Evolutionary conservation across 2,797 vertebrate species (phyloP).

Genomic region (Rhynchotus rufescens): DNA sequence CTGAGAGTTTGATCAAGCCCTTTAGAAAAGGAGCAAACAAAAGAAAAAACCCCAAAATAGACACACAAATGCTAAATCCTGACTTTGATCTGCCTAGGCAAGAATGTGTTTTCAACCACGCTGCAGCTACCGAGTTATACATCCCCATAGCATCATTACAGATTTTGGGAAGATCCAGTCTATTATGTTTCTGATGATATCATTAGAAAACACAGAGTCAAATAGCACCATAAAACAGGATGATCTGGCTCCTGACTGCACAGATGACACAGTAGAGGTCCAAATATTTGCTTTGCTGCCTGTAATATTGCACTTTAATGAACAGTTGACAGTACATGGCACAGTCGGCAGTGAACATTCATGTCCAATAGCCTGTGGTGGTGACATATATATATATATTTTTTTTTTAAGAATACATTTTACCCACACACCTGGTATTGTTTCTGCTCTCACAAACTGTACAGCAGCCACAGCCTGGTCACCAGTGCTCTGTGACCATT

Average conservation of each 20-base stretch:
- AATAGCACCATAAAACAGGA: slow-evolving; percentile 15
- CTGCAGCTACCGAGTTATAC: not conserved
- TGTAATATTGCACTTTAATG: not conserved
- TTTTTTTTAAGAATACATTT: not conserved
- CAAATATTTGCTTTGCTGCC: not conserved
- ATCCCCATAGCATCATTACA: not conserved
- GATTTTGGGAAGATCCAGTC: not conserved
- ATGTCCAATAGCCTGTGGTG: not conserved
- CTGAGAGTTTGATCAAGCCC: not conserved
- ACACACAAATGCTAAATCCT: not conserved
- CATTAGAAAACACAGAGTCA: not conserved
- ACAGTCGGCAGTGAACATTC: not conserved
- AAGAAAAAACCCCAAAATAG: not conserved
- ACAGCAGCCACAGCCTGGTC: not conserved
- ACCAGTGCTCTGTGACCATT: not conserved
- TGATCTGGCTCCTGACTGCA: not conserved
- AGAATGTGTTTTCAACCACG: not conserved
- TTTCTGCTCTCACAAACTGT: not conserved
- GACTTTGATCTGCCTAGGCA: not conserved
- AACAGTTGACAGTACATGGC: not conserved
- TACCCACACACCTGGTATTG: not conserved
- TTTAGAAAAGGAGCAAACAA: not conserved
- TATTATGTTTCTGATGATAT: not conserved
- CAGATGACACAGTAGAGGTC: not conserved
- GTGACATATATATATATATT: not conserved